Evolutionary conservation across 2,113 vertebrate species (phyloP).

Genomic region (Actinemys pallida): DNA sequence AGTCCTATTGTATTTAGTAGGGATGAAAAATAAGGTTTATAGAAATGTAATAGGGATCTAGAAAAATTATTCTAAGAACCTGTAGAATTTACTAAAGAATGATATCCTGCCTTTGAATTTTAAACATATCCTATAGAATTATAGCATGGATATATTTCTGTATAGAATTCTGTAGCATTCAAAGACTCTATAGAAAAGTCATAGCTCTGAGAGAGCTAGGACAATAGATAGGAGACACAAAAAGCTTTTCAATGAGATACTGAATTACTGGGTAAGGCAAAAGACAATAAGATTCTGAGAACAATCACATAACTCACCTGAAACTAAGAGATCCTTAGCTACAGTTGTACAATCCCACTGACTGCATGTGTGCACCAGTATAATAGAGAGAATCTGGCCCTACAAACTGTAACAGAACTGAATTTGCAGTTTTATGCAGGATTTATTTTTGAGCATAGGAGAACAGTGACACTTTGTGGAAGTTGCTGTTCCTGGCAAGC

Average conservation of each 20-base stretch:
- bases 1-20: background rate
- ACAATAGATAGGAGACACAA: background rate
- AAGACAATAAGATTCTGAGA: background rate
- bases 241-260: background rate
- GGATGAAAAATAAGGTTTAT: background rate
- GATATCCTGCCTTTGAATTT: background rate
- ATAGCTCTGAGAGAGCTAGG: background rate
- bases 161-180: background rate
- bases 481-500: background rate
- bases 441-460: accelerated
- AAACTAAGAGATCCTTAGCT: background rate
- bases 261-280: background rate
- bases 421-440: background rate
- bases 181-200: background rate
- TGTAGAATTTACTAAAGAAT: background rate
- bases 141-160: background rate
- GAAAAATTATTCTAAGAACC: background rate
- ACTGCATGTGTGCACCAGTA: background rate
- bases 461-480: slow-evolving; percentile 21
- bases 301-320: background rate
- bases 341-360: background rate
- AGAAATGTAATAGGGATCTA: background rate
- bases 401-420: background rate
- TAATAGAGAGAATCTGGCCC: background rate
- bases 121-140: background rate